These are phyloP conservation scores for Andinoacara biseriatus DNA, from an alignment of 2,113 vertebrate species.

Conservation along the genomic window DNA sequence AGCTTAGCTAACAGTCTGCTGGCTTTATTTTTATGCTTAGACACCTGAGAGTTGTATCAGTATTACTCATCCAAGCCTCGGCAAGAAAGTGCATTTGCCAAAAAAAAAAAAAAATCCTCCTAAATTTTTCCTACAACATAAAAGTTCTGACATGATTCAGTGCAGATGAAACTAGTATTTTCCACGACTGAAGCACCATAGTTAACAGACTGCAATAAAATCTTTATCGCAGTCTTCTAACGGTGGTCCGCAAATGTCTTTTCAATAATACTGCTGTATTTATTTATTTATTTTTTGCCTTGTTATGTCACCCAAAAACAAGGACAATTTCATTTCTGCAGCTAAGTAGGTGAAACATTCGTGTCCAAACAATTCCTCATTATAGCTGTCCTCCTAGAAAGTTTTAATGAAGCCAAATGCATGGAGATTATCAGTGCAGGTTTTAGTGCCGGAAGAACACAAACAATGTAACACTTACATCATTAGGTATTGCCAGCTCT, in stretches of 20 bases:
- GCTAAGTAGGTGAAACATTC: not conserved
- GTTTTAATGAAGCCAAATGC: constrained; percentile 28
- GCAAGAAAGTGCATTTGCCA: not conserved
- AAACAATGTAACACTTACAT: constrained; percentile 85
- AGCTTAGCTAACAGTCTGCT: not conserved
- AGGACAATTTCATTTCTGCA: not conserved
- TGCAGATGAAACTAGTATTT: not conserved
- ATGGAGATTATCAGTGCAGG: constrained; percentile 25
- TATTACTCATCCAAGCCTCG: not conserved
- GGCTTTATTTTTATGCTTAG: not conserved
- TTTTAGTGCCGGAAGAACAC: constrained; percentile 36
- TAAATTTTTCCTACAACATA: not conserved
- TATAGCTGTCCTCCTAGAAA: constrained; percentile 29
- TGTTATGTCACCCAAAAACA: not conserved
- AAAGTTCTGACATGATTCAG: constrained; percentile 5
- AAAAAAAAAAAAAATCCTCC: not conserved
- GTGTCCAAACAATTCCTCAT: constrained; percentile 24
- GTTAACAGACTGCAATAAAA: not conserved
- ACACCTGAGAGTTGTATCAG: not conserved
- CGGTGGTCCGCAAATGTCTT: not conserved
- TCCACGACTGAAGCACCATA: not conserved
- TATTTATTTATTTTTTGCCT: not conserved
- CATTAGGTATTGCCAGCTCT: constrained; percentile 94
- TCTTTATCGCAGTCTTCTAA: not conserved
- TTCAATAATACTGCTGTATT: not conserved